Evolutionary conservation across 2,113 vertebrate species (phyloP), one percentile per base, ranked within the genome.

Genomic region (Podiceps cristatus): DNA sequence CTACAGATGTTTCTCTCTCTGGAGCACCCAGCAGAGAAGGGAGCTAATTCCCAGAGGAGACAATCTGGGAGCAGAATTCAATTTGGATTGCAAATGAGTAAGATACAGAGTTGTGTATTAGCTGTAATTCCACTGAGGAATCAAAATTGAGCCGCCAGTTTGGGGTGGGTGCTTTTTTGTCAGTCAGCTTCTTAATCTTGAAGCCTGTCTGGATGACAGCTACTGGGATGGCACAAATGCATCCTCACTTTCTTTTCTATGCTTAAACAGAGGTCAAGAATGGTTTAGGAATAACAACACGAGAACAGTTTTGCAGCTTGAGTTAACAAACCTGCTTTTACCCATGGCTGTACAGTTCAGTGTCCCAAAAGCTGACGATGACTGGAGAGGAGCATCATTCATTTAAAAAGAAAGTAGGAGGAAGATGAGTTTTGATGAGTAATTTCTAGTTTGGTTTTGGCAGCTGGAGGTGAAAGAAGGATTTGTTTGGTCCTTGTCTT

Each of bases 321-420:
- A 64, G 40, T 64, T 77, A 78, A 40, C 59, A 73, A 88, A 73
- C 12, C 18, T 59, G 71, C 27, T 19, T 76, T 93, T 62, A 9
- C 0, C 0, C 14, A 1, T 40, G 13, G 33, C 58, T 50, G 0
- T 55, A 33, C 12, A 67, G 47, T 16, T 91, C 31, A 35, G 28
- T 18, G 47, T 74, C 52, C 58, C 25, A 87, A 59, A 83, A 72
- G 25, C 18, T 60, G 50, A 17, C 2, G 2, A 15, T 58, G 49
- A 7, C 67, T 66, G 31, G 63, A 63, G 47, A 60, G 67, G 28
- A 79, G 27, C 55, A 53, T n/a, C 11, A 19, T 1, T 18, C 9
- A 28, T 24, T 72, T 58, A 18, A 58, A 86, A 40, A 23, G 35
- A 28, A 64, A 58, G 12, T 18, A 67, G n/a, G 31, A 82, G 27